These are phyloP conservation scores for Lordiphosa andalusiaca DNA, from an alignment of 2,888 invertebrate genomes.

Conservation along the genomic window DNA sequence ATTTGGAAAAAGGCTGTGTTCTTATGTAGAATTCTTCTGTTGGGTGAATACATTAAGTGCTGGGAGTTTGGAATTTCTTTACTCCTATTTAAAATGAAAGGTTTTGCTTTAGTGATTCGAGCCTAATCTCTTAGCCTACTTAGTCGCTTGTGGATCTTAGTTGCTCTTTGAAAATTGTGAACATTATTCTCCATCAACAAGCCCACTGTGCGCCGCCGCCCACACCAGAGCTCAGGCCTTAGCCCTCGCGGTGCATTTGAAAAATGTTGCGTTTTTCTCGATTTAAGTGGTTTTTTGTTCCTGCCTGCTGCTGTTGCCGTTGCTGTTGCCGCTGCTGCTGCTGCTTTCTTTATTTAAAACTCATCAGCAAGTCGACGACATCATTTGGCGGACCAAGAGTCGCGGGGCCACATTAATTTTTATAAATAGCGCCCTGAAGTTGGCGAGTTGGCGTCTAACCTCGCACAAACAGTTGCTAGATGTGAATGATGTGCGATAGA, in stretches of 20 bases:
- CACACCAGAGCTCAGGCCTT: conserved; percentile 4
- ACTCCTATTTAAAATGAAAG: no score
- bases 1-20: no score
- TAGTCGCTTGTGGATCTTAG: no score
- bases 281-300: conserved; percentile 57
- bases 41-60: no score
- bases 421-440: conserved; percentile 59
- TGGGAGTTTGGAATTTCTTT: no score
- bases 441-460: conserved; percentile 23
- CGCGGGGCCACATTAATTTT: conserved; percentile 52
- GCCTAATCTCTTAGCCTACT: no score
- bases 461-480: conserved; percentile 18
- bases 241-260: conserved; percentile 44
- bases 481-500: conserved; percentile 49
- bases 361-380: conserved; percentile 71
- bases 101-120: no score
- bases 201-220: neutral
- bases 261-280: conserved; percentile 52
- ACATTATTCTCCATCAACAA: neutral
- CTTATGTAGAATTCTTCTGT: no score
- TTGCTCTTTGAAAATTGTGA: no score
- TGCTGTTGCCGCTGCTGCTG: conserved; percentile 9
- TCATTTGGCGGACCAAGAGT: conserved; percentile 55
- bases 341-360: conserved; percentile 64
- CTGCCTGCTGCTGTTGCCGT: conserved; percentile 10